phyloP scores from a whole-genome alignment of 2,113 vertebrate genomes.

The Cinclus cinclus region DNA sequence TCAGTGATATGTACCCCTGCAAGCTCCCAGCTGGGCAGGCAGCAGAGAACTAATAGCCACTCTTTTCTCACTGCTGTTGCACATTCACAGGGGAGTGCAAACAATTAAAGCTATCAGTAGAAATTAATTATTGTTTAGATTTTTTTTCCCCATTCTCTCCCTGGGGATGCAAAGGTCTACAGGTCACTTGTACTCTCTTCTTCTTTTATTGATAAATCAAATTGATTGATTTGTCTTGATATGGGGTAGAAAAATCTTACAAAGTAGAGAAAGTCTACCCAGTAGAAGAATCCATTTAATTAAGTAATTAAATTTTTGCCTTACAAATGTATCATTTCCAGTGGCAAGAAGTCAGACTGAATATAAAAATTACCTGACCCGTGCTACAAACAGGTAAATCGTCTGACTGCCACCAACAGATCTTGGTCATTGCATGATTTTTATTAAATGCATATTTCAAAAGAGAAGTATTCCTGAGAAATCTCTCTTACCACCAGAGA shows the following conservation, averaged over 20 bases:
- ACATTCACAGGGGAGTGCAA: not conserved
- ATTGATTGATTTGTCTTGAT: not conserved
- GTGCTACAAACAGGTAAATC: not conserved
- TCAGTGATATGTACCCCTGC: not conserved
- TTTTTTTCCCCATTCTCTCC: not conserved
- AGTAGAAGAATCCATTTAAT: not conserved
- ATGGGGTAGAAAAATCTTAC: not conserved
- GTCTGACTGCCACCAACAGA: not conserved
- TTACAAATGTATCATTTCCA: not conserved
- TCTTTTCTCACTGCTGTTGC: not conserved
- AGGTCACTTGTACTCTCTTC: not conserved
- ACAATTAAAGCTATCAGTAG: not conserved
- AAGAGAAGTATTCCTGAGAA: constrained; percentile 1
- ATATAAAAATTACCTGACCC: not conserved
- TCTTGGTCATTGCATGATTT: not conserved
- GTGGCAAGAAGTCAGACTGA: not conserved
- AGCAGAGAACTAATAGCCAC: not conserved
- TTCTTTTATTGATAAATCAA: not conserved
- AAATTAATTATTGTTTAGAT: not conserved
- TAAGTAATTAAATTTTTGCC: not conserved
- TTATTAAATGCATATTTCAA: constrained; percentile 23
- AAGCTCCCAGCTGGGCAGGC: not conserved
- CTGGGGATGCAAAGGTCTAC: not conserved
- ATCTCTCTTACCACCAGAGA: not conserved
- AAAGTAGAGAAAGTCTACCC: not conserved